A percentile compares a stretch with the other conserved stretches of the same genome.
Conservation (phyloP, 1,140 invertebrate species). For the Sitophilus oryzae region DNA sequence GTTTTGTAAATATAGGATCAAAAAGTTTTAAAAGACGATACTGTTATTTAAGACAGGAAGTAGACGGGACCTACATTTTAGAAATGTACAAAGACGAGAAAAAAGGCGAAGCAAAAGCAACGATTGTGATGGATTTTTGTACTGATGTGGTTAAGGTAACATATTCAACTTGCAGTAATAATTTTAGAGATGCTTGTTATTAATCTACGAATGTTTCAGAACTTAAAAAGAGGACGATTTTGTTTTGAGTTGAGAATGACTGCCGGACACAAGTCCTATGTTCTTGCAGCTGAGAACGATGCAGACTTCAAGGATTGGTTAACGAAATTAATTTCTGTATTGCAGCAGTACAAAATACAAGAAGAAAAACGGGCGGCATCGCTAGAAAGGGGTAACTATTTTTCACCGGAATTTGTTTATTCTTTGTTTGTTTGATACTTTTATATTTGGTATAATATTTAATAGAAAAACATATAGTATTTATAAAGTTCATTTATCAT, state of each 20-base stretch:
- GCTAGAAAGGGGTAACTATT: constrained; percentile 52
- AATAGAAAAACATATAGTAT: too few species aligned
- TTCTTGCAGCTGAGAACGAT: constrained; percentile 82
- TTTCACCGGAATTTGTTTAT: too few species aligned
- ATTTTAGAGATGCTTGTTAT: not conserved
- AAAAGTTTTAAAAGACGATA: constrained; percentile 88
- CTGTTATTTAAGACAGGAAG: constrained; percentile 81
- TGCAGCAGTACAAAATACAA: constrained; percentile 68
- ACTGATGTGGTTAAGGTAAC: constrained; percentile 75
- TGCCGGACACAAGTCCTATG: constrained; percentile 73
- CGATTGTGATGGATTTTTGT: constrained; percentile 91
- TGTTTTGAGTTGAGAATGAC: constrained; percentile 86
- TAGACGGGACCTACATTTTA: constrained; percentile 84
- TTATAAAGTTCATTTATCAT: too few species aligned
- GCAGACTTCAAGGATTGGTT: constrained; percentile 81
- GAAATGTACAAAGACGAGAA: constrained; percentile 91
- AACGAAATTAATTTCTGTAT: constrained; percentile 63
- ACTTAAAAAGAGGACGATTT: constrained; percentile 75
- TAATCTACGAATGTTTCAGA: constrained; percentile 50
- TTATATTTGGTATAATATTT: too few species aligned
- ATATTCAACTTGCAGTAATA: too few species aligned
- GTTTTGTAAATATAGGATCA: constrained; percentile 79
- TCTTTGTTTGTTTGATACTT: too few species aligned
- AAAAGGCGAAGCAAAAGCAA: constrained; percentile 81
- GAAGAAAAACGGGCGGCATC: constrained; percentile 62